Base-by-base conservation (phyloP, 2,888 invertebrate species). In the Tenthredo notha region DNA sequence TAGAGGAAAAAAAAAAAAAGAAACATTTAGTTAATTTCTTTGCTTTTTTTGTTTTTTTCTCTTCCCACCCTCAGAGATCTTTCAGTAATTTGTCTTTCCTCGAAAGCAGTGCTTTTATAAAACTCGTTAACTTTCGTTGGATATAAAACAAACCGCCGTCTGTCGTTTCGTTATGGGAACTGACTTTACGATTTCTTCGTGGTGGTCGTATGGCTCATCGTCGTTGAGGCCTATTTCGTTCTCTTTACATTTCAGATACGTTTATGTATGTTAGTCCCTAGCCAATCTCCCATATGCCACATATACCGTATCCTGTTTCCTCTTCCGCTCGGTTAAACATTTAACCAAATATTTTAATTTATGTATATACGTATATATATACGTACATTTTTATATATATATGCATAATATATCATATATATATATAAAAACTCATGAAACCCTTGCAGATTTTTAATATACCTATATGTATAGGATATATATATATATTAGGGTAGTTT, bases 151-250 rank as follows among this genome's bases (percentile, higher is more conserved):
- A 47, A 47, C 47, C 15, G 47, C 83, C 83, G 40, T 83, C 40
- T 83, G 83, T 83, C 83, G 83, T 70, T 83, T 83, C 83, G 83
- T 83, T 83, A 70, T 83, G 83, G 83, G 83, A 83, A 83, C 5
- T 83, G 83, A 83, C 83, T 83, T 83, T 70, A 21, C 33, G 83
- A 83, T 83, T 83, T 83, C 83, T 83, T 70, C 83, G 33, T 70
- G 47, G 21, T 61, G 83, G 83, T 61, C 61, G 58, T 47, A 47
- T 1, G 15, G 15, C 3, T 47, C 47, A 15, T 58, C 37, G 37
- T 40, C n/a, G n/a, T 40, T 25, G 33, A 25, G 33, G 21, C 21
- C 40, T n/a, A n/a, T n/a, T 80, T 80, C 21, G 40, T 18, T 43
- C 15, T n/a, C n/a, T 43, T 74, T 43, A 9, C 9, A 21, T 15